These are phyloP conservation scores for Myxocyprinus asiaticus DNA, from an alignment of 2,113 vertebrate genomes.

Conservation along the genomic window DNA sequence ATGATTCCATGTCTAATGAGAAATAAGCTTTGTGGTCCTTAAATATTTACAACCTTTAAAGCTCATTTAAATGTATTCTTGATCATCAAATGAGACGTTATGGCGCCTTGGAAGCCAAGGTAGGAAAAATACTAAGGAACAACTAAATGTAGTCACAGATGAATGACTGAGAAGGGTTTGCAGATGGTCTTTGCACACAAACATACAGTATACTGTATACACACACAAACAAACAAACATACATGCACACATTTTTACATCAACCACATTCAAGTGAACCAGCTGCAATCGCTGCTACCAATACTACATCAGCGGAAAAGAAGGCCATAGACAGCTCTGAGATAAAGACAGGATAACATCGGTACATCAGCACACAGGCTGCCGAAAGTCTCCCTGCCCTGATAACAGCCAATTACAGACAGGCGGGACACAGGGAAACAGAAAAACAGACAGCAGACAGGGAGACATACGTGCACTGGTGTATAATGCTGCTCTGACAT, in stretches of 20 bases:
- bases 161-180: constrained; percentile 33
- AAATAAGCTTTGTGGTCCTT: too few relatives aligned
- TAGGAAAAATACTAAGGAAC: neutral
- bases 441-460: neutral
- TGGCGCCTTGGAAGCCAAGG: too few relatives aligned
- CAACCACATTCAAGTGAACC: constrained; percentile 1
- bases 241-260: neutral
- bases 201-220: neutral
- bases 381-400: constrained; percentile 22
- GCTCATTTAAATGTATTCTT: too few relatives aligned
- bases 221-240: neutral
- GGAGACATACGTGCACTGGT: constrained; percentile 15
- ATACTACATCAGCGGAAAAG: constrained; percentile 24
- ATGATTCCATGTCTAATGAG: too few relatives aligned
- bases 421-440: neutral
- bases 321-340: constrained; percentile 26
- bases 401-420: constrained; percentile 30
- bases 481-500: constrained; percentile 43
- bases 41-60: too few relatives aligned
- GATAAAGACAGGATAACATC: constrained; percentile 47
- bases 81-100: too few relatives aligned
- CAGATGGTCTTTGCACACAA: constrained; percentile 35
- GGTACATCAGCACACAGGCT: constrained; percentile 26
- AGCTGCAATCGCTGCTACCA: constrained; percentile 31
- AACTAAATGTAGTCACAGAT: constrained; percentile 18